phyloP scores from a whole-genome alignment of 2,888 invertebrate species.

The Rhynchonema sp. region DNA sequence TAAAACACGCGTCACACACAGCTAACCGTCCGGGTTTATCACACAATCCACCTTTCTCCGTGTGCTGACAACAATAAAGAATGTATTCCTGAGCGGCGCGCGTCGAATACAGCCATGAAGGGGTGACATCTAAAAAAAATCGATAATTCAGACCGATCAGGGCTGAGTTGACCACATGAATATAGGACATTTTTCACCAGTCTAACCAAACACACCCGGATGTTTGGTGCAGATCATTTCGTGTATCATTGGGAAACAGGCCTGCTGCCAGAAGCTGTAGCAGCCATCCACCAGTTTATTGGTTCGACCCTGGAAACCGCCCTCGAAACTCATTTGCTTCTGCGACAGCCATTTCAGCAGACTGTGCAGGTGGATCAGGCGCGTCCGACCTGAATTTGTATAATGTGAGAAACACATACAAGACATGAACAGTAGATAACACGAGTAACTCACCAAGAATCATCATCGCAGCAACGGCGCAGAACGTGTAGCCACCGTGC shows the following conservation, averaged over 20 bases:
- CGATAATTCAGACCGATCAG: too few species aligned
- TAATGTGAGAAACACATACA: conserved; percentile 6
- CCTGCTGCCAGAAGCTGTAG: conserved; percentile 98
- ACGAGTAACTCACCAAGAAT: conserved; percentile 42
- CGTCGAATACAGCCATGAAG: background rate
- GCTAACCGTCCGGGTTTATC: conserved; percentile 88
- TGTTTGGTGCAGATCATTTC: conserved; percentile 33
- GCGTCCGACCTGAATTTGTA: too few species aligned
- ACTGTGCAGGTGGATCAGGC: conserved; percentile 11
- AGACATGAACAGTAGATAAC: conserved; percentile 6
- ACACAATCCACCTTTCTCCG: conserved; percentile 57
- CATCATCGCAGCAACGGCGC: conserved; percentile 72
- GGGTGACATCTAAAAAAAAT: background rate
- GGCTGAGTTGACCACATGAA: too few species aligned
- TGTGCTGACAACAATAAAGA: conserved; percentile 69
- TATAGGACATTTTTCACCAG: too few species aligned
- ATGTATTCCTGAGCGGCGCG: conserved; percentile 73
- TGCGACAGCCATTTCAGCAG: conserved; percentile 52
- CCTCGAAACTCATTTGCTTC: conserved; percentile 78
- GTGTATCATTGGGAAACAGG: conserved; percentile 66
- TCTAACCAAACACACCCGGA: background rate
- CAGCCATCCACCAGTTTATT: conserved; percentile 97
- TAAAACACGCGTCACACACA: background rate
- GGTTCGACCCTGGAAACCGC: conserved; percentile 82
- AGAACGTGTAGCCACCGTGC: conserved; percentile 97